Evolutionary conservation across 2,797 vertebrate species (phyloP).

Genomic region (Schizopygopsis malacanthus): DNA sequence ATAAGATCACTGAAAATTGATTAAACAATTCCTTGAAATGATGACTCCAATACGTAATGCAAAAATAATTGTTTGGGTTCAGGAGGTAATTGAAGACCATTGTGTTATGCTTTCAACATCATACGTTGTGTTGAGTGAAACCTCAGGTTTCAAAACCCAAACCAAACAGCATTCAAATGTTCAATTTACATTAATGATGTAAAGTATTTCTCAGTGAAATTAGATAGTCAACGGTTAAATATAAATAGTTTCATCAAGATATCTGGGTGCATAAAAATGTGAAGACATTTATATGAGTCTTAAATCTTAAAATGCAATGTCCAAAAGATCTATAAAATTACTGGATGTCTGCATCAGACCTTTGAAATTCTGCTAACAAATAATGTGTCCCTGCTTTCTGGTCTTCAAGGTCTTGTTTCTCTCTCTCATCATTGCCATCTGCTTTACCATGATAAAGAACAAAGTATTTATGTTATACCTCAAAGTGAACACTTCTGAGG

Average conservation of each 20-base stretch:
- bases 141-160: background rate
- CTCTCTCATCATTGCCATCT: slow-evolving; percentile 14
- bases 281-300: background rate
- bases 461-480: slow-evolving; percentile 17
- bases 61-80: background rate
- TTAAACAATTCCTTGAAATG: background rate
- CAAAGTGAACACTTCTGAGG: slow-evolving; percentile 21
- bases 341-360: background rate
- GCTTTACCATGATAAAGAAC: slow-evolving; percentile 26
- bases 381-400: background rate
- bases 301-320: background rate
- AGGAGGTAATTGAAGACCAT: background rate
- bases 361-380: slow-evolving; percentile 1
- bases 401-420: slow-evolving; percentile 10
- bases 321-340: background rate
- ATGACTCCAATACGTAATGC: background rate
- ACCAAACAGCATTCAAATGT: background rate
- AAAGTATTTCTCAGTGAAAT: background rate
- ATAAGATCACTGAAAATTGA: background rate
- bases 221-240: background rate
- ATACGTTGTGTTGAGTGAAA: background rate
- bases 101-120: background rate
- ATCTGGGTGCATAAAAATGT: background rate
- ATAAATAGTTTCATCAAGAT: background rate
- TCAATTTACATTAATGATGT: background rate